These are phyloP conservation scores for Otolemur garnettii DNA, from an alignment of 2,113 vertebrate species.

Conservation along the genomic window DNA sequence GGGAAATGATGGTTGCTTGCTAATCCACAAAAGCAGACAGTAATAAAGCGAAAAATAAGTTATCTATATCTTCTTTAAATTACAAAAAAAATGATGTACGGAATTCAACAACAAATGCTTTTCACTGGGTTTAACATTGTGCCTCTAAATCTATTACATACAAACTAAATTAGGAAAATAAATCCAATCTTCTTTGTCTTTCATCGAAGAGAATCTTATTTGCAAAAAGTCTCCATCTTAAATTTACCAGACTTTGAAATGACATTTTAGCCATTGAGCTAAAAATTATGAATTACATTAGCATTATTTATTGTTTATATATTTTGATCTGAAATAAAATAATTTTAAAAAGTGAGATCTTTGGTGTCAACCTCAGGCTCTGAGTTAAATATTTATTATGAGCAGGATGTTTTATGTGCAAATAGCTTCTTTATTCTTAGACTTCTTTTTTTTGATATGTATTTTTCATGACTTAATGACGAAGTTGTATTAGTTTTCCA, in stretches of 20 bases:
- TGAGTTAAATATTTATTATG: slow-evolving; percentile 68
- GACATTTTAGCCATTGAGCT: neutral
- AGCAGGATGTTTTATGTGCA: slow-evolving; percentile 30
- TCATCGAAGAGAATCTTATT: slow-evolving; percentile 66
- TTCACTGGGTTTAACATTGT: slow-evolving; percentile 32
- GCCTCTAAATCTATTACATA: slow-evolving; percentile 47
- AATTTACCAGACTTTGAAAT: slow-evolving; percentile 2
- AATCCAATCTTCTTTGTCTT: slow-evolving; percentile 45
- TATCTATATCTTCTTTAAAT: slow-evolving; percentile 49
- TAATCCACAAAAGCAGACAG: slow-evolving; percentile 38
- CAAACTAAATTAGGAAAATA: slow-evolving; percentile 69
- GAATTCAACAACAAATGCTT: slow-evolving; percentile 52
- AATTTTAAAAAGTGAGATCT: slow-evolving; percentile 25
- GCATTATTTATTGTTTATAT: neutral
- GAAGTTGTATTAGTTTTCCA: slow-evolving; percentile 2
- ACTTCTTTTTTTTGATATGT: neutral
- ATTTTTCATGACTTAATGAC: neutral
- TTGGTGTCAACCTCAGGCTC: neutral
- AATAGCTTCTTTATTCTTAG: neutral
- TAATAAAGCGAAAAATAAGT: neutral
- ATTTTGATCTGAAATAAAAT: slow-evolving; percentile 59
- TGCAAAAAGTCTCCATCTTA: neutral
- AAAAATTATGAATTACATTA: slow-evolving; percentile 3
- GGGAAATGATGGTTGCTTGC: slow-evolving; percentile 6
- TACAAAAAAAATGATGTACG: neutral